Percentiles rank a stretch among this genome's conserved stretches.
Evolutionary conservation across 1,140 invertebrate species (phyloP).

Genomic region (Semibalanus balanoides): DNA sequence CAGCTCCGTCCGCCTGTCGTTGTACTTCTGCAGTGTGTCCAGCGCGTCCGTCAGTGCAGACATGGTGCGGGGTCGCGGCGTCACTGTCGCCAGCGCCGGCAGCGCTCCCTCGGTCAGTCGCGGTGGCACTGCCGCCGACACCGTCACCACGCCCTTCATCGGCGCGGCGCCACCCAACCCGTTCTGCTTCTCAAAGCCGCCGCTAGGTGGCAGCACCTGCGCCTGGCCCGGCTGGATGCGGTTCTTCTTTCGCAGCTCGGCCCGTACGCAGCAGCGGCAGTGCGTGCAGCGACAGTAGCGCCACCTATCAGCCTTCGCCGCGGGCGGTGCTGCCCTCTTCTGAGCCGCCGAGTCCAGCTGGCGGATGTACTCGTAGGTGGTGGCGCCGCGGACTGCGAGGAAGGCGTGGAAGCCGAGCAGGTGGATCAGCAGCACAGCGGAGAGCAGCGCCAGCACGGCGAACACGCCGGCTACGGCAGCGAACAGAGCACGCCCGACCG

Average conservation of each 20-base stretch:
- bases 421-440: constrained; percentile 64
- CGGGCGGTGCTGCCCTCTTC: not conserved
- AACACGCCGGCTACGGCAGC: constrained; percentile 27
- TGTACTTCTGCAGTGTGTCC: not conserved
- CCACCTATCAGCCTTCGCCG: not conserved
- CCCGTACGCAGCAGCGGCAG: not conserved
- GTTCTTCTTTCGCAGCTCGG: not conserved
- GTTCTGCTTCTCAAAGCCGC: not conserved
- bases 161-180: too few species aligned
- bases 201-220: not conserved
- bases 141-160: not conserved
- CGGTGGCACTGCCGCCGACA: not conserved
- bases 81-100: not conserved
- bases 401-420: constrained; percentile 63
- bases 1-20: not conserved
- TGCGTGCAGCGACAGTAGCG: not conserved
- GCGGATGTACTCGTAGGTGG: not conserved
- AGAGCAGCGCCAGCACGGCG: constrained; percentile 49
- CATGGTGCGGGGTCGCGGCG: too few species aligned
- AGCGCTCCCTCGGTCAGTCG: not conserved
- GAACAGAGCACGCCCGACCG: constrained; percentile 28
- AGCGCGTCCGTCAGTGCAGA: not conserved
- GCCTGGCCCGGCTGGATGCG: not conserved
- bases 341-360: not conserved
- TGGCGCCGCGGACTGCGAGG: not conserved